phyloP scores from a whole-genome alignment of 2,113 vertebrate genomes.

The Corvus hawaiiensis region DNA sequence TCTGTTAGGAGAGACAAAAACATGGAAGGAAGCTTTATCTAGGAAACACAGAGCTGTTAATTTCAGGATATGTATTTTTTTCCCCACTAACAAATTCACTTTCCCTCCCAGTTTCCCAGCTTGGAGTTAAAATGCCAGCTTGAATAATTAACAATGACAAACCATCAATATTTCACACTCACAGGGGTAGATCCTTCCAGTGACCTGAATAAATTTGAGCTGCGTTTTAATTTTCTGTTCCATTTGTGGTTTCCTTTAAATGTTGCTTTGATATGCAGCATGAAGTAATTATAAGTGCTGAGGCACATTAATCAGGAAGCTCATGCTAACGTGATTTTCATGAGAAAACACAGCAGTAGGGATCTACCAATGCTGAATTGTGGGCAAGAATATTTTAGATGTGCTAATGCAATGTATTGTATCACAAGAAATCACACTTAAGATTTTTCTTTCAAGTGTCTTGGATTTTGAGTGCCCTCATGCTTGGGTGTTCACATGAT shows the following conservation, averaged over 20 bases:
- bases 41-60: neutral
- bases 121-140: slow-evolving; percentile 51
- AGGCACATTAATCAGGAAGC: slow-evolving; percentile 44
- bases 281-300: slow-evolving; percentile 33
- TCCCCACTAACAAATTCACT: neutral
- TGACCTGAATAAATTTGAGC: slow-evolving; percentile 30
- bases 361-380: neutral
- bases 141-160: slow-evolving; percentile 70
- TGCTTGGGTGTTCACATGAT: neutral
- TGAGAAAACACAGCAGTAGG: slow-evolving; percentile 31
- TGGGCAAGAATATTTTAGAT: slow-evolving; percentile 7
- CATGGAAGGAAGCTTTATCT: neutral
- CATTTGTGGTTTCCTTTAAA: slow-evolving; percentile 34
- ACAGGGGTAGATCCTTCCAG: slow-evolving; percentile 29
- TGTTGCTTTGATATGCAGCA: slow-evolving; percentile 36
- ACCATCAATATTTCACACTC: slow-evolving; percentile 68
- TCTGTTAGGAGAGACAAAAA: neutral
- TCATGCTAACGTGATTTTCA: slow-evolving; percentile 47
- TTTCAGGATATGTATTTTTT: neutral
- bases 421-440: neutral
- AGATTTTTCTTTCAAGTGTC: neutral
- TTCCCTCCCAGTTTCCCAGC: neutral
- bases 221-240: slow-evolving; percentile 37
- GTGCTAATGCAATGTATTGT: neutral
- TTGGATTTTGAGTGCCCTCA: neutral